phyloP scores from a whole-genome alignment of 23 tunicate species.

The Trididemnum clinides region DNA sequence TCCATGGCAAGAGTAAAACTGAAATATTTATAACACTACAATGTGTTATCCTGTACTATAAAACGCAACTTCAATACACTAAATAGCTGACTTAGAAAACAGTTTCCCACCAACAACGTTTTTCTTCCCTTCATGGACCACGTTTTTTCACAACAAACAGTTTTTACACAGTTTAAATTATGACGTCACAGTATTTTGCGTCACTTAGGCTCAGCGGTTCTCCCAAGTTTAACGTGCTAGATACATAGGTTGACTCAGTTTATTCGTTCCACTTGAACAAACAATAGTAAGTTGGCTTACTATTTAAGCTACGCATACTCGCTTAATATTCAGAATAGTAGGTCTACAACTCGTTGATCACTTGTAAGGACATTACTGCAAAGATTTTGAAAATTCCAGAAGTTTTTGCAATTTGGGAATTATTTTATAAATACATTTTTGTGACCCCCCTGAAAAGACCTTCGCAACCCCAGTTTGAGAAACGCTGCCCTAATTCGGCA shows the following conservation, averaged over 20 bases:
- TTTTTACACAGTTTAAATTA: background rate
- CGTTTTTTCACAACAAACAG: background rate
- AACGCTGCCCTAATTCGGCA: background rate
- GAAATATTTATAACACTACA: background rate
- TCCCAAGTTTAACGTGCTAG: background rate
- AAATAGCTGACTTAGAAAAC: background rate
- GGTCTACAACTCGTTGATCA: background rate
- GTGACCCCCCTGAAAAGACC: constrained; percentile 7
- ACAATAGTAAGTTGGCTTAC: background rate
- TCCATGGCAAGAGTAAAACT: background rate
- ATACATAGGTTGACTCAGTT: background rate
- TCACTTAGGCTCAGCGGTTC: background rate
- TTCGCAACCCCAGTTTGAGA: constrained; percentile 12
- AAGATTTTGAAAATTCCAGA: constrained; percentile 11
- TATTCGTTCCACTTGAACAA: too few relatives aligned
- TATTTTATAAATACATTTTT: background rate
- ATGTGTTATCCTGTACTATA: background rate
- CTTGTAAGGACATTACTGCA: background rate
- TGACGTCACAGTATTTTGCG: too few relatives aligned
- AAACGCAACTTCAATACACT: background rate
- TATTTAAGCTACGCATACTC: background rate
- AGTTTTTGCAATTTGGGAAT: constrained; percentile 3
- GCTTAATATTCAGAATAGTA: background rate
- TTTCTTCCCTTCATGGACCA: background rate
- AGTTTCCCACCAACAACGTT: background rate